phyloP scores from a whole-genome alignment of 2,797 vertebrate species.

The Scleropages formosus region DNA sequence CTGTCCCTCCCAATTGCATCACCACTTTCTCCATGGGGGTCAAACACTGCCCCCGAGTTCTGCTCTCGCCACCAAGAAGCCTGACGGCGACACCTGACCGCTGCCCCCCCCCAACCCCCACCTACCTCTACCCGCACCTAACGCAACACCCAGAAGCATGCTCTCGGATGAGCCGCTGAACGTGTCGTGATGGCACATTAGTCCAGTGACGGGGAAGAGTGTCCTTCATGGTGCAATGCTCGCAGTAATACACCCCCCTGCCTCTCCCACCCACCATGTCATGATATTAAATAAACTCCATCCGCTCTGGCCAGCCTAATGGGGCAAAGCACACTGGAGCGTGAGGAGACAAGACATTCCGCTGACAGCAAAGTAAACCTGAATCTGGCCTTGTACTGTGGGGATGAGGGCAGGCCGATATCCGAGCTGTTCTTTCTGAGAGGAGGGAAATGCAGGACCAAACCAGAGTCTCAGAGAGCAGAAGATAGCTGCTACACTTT shows the following conservation, averaged over 20 bases:
- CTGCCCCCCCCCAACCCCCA: background rate
- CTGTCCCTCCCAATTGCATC: background rate
- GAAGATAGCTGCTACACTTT: background rate
- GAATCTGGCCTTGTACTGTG: conserved; percentile 5
- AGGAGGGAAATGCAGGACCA: too few relatives aligned
- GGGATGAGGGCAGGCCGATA: background rate
- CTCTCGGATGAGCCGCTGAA: background rate
- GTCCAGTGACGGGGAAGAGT: background rate
- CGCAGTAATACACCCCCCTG: background rate
- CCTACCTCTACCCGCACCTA: background rate
- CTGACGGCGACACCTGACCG: background rate
- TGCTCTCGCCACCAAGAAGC: background rate
- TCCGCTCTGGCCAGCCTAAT: conserved; percentile 4
- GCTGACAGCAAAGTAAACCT: too few relatives aligned
- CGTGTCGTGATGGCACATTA: background rate
- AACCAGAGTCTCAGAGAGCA: background rate
- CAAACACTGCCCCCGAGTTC: background rate
- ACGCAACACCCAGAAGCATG: background rate
- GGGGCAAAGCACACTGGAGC: background rate
- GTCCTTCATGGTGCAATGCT: conserved; percentile 11
- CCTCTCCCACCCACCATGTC: background rate
- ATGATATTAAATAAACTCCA: conserved; percentile 20
- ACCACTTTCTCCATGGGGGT: background rate
- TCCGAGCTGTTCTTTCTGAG: background rate
- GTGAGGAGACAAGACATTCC: background rate